Evolutionary conservation across 2,888 invertebrate genomes (phyloP).

Genomic region (Cerceris rybyensis): DNA sequence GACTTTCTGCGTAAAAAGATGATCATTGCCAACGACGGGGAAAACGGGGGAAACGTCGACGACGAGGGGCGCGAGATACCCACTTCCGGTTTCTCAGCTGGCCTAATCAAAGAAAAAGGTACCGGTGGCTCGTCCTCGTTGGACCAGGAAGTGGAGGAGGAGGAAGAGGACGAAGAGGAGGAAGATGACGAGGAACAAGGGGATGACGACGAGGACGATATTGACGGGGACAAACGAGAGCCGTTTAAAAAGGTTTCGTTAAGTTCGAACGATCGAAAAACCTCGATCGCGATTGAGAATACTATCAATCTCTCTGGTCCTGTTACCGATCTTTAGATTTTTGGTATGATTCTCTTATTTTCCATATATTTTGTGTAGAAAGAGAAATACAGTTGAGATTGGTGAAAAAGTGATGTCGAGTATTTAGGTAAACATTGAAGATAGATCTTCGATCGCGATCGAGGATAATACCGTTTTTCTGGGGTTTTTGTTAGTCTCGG

Average conservation of each 20-base stretch:
- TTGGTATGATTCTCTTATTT: neutral
- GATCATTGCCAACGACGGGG: constrained; percentile 60
- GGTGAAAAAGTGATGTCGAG: no score
- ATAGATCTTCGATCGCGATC: no score
- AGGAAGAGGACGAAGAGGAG: constrained; percentile 29
- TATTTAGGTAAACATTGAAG: no score
- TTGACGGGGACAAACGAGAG: constrained; percentile 26
- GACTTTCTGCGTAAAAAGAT: constrained; percentile 76
- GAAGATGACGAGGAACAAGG: constrained; percentile 43
- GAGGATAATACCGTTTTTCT: no score
- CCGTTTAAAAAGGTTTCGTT: constrained; percentile 35
- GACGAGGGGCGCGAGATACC: constrained; percentile 53
- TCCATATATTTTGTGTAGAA: neutral
- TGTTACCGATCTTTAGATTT: constrained; percentile 74
- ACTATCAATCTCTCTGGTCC: constrained; percentile 70
- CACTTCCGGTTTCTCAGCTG: constrained; percentile 17
- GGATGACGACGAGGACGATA: constrained; percentile 27
- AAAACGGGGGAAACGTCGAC: constrained; percentile 27
- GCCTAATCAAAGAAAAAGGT: constrained; percentile 14
- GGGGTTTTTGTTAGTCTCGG: no score
- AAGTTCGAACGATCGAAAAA: constrained; percentile 33
- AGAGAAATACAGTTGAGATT: no score
- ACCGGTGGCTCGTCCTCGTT: constrained; percentile 28
- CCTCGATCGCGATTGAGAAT: constrained; percentile 48
- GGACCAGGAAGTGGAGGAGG: constrained; percentile 28